Evolutionary conservation across 2,888 invertebrate species (phyloP).

Genomic region (Brachyptera putata): DNA sequence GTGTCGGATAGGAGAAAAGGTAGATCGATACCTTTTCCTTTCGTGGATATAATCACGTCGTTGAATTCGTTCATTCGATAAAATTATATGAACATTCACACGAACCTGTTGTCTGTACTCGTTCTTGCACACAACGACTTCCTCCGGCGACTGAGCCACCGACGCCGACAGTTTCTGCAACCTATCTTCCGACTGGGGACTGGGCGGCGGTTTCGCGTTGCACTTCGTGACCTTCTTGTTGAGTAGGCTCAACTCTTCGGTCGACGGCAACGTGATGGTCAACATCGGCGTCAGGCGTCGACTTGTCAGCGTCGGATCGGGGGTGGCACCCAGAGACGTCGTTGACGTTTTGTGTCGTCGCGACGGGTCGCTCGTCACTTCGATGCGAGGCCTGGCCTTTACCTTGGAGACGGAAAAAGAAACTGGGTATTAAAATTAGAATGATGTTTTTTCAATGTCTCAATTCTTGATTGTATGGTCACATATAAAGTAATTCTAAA

Average conservation of each 20-base stretch:
- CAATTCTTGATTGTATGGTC: too few relatives aligned
- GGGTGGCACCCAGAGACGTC: slow-evolving; percentile 7
- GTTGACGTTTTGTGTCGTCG: slow-evolving; percentile 22
- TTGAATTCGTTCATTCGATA: too few relatives aligned
- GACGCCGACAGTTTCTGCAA: slow-evolving; percentile 17
- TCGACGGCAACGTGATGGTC: slow-evolving; percentile 58
- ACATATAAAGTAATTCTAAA: too few relatives aligned
- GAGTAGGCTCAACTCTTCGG: slow-evolving; percentile 49
- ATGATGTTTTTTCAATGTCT: too few relatives aligned
- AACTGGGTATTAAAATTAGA: too few relatives aligned
- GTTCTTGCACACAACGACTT: neutral
- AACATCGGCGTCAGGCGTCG: slow-evolving; percentile 46
- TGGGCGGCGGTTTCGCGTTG: slow-evolving; percentile 20
- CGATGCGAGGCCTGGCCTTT: neutral
- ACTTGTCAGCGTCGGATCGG: neutral
- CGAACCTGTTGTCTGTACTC: neutral
- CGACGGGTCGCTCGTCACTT: neutral
- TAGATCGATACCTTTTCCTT: too few relatives aligned
- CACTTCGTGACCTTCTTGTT: neutral
- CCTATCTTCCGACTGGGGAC: slow-evolving; percentile 29
- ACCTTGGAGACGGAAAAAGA: too few relatives aligned
- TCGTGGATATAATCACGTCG: too few relatives aligned
- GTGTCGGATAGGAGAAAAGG: too few relatives aligned
- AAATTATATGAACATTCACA: too few relatives aligned
- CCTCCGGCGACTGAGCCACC: neutral